Conservation (phyloP, 2,113 vertebrate species). For the Perca fluviatilis region DNA sequence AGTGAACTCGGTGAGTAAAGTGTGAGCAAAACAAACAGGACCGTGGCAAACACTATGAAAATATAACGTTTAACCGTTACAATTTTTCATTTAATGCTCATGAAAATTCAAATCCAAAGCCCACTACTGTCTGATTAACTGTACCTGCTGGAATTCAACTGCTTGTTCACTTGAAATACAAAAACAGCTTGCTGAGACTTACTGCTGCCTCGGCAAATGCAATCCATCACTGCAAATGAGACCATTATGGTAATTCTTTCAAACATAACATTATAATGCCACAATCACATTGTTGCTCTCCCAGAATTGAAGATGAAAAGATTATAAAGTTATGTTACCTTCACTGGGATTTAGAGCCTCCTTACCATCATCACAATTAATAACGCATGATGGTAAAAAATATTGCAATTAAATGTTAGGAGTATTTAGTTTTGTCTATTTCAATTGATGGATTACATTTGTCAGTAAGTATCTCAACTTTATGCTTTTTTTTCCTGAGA, state of each 20-base stretch:
- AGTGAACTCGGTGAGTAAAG: not conserved
- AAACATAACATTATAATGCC: slow-evolving; percentile 18
- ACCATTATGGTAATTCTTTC: slow-evolving; percentile 15
- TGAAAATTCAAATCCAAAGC: not conserved
- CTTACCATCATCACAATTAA: not conserved
- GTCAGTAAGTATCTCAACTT: not conserved
- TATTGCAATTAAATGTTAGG: not conserved
- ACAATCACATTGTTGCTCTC: not conserved
- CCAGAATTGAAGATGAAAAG: not conserved
- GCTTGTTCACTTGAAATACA: slow-evolving; percentile 21
- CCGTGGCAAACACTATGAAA: not conserved
- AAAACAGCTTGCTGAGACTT: slow-evolving; percentile 15
- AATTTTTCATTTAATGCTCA: not conserved
- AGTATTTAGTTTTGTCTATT: not conserved
- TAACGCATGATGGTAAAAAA: not conserved
- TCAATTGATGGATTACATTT: not conserved
- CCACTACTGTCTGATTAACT: not conserved
- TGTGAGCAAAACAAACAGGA: not conserved
- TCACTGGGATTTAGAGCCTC: not conserved
- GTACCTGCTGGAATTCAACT: slow-evolving; percentile 28
- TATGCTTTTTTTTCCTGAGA: not conserved
- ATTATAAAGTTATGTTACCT: not conserved
- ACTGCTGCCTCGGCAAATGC: slow-evolving; percentile 11
- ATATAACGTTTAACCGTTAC: too few relatives aligned
- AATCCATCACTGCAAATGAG: slow-evolving; percentile 46